phyloP scores from a whole-genome alignment of 2,113 vertebrate genomes.

The Trichechus manatus region DNA sequence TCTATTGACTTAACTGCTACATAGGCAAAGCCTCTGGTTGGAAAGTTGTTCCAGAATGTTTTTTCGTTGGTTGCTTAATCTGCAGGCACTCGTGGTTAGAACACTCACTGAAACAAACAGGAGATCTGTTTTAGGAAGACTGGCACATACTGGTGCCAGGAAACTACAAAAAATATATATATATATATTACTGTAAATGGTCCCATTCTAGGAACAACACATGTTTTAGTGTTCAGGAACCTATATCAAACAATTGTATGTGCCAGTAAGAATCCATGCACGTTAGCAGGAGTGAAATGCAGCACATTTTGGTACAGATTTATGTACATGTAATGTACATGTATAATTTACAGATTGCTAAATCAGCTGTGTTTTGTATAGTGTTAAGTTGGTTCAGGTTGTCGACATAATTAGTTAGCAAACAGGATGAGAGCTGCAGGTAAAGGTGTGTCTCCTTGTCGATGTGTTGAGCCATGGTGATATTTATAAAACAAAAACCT shows the following conservation, averaged over 20 bases:
- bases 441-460: constrained; percentile 30
- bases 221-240: constrained; percentile 56
- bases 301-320: constrained; percentile 58
- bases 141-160: constrained; percentile 64
- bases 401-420: constrained; percentile 77
- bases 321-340: constrained; percentile 66
- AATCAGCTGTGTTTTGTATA: constrained; percentile 80
- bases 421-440: constrained; percentile 52
- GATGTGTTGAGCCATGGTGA: constrained; percentile 26
- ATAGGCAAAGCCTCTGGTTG: background rate
- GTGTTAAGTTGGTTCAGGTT: constrained; percentile 76
- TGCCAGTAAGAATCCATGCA: constrained; percentile 61
- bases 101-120: constrained; percentile 47
- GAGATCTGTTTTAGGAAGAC: constrained; percentile 59
- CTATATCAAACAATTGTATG: constrained; percentile 54
- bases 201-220: constrained; percentile 55
- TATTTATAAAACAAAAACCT: constrained; percentile 70
- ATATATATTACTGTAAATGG: constrained; percentile 22
- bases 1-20: background rate
- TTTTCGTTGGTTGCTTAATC: constrained; percentile 42
- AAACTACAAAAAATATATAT: constrained; percentile 32
- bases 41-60: constrained; percentile 31
- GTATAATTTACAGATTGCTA: constrained; percentile 79
- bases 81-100: constrained; percentile 23
- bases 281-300: constrained; percentile 24